These are phyloP conservation scores for Phasianus colchicus DNA, from an alignment of 2,113 vertebrate species.

Conservation along the genomic window DNA sequence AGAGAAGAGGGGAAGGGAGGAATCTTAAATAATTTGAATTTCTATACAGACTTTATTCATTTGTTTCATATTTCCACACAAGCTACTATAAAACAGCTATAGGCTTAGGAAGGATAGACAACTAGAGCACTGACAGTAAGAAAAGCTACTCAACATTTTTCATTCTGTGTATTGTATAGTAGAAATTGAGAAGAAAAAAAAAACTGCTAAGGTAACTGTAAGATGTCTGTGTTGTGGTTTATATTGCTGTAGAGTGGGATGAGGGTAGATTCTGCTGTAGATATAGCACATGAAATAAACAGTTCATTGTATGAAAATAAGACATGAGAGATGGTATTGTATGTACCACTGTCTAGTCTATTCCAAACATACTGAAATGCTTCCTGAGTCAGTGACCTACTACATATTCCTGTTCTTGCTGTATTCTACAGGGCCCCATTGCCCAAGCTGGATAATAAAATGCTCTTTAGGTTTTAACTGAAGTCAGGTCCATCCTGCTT, in stretches of 20 bases:
- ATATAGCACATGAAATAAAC: neutral
- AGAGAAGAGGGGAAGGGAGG: neutral
- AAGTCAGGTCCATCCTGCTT: conserved; percentile 51
- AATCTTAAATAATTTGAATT: neutral
- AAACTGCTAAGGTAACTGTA: neutral
- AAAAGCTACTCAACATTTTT: neutral
- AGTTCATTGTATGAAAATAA: neutral
- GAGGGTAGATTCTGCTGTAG: neutral
- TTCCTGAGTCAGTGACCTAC: neutral
- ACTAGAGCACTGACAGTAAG: neutral
- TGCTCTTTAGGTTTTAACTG: conserved; percentile 36
- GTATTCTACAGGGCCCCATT: neutral
- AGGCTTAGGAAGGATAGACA: neutral
- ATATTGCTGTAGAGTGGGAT: neutral
- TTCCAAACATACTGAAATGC: neutral
- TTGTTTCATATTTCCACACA: neutral
- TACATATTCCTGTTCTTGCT: neutral
- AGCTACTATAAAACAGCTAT: neutral
- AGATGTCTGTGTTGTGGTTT: neutral
- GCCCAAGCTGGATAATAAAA: conserved; percentile 40
- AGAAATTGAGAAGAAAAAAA: neutral
- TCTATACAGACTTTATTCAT: neutral
- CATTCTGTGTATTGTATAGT: neutral
- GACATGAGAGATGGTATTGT: neutral
- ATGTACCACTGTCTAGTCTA: neutral